Conservation (phyloP, 2,113 vertebrate genomes). For the Toxostoma redivivum region DNA sequence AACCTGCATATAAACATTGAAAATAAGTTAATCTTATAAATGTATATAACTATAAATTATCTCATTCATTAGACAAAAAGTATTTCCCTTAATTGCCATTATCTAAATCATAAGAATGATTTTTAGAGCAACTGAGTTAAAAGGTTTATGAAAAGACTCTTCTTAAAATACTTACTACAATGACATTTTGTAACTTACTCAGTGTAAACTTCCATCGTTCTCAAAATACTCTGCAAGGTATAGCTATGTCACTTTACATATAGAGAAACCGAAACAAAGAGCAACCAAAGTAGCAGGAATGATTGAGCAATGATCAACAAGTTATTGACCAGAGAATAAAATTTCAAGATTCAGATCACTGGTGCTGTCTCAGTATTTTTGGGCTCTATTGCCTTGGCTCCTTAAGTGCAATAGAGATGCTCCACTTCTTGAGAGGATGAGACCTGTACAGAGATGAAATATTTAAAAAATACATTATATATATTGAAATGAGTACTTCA, state of each 20-base stretch:
- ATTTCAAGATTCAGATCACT: not conserved
- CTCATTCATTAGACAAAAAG: not conserved
- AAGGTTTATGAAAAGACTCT: not conserved
- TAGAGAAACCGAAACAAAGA: not conserved
- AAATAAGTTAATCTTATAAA: conserved; percentile 40
- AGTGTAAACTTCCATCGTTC: not conserved
- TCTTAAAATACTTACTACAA: not conserved
- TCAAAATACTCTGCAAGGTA: not conserved
- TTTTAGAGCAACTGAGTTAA: not conserved
- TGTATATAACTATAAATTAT: not conserved
- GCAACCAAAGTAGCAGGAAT: not conserved
- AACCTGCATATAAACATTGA: conserved; percentile 8
- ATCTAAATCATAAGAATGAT: not conserved
- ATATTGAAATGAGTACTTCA: conserved; percentile 48
- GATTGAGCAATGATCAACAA: not conserved
- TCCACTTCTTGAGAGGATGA: not conserved
- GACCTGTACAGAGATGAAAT: not conserved
- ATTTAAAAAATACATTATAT: conserved; percentile 17
- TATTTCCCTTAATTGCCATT: conserved; percentile 8
- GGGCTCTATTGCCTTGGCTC: not conserved
- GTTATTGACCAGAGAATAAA: conserved; percentile 3
- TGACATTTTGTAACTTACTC: not conserved
- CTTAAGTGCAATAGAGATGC: not conserved
- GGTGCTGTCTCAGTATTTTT: not conserved
- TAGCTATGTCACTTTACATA: not conserved